Evolutionary conservation across 2,797 vertebrate genomes (phyloP).

Genomic region (Glossophaga mutica): DNA sequence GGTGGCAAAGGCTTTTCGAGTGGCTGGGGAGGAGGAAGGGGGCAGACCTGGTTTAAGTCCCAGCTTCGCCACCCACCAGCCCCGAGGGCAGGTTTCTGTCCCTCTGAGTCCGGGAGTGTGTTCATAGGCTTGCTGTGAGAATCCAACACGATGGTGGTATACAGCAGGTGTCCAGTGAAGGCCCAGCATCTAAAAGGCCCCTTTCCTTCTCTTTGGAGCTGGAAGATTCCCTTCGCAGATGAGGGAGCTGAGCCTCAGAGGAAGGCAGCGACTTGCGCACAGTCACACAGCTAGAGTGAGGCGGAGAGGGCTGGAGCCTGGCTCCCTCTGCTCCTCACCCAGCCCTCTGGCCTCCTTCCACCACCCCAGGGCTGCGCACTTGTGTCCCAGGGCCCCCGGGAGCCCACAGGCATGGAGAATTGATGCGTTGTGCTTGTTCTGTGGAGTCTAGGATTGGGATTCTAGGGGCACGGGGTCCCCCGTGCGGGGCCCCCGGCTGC

Average conservation of each 20-base stretch:
- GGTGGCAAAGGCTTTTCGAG: not conserved
- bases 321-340: too few relatives aligned
- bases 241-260: not conserved
- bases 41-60: not conserved
- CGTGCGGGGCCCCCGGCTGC: too few relatives aligned
- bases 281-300: not conserved
- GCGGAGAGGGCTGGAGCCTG: not conserved
- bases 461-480: not conserved
- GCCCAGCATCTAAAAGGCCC: not conserved
- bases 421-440: not conserved
- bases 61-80: not conserved
- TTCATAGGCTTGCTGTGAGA: not conserved
- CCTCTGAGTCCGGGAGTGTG: not conserved
- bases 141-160: not conserved
- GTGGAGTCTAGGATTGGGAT: not conserved
- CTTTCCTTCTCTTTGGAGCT: not conserved
- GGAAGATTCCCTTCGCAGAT: not conserved
- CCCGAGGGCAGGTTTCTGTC: not conserved
- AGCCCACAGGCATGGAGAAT: not conserved
- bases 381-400: not conserved
- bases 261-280: not conserved
- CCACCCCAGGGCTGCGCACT: rapidly evolving
- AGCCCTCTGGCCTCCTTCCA: too few relatives aligned
- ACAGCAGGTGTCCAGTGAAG: not conserved
- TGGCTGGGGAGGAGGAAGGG: not conserved